Base-by-base conservation (phyloP, 2,888 invertebrate species). In the Lasioglossum vierecki region DNA sequence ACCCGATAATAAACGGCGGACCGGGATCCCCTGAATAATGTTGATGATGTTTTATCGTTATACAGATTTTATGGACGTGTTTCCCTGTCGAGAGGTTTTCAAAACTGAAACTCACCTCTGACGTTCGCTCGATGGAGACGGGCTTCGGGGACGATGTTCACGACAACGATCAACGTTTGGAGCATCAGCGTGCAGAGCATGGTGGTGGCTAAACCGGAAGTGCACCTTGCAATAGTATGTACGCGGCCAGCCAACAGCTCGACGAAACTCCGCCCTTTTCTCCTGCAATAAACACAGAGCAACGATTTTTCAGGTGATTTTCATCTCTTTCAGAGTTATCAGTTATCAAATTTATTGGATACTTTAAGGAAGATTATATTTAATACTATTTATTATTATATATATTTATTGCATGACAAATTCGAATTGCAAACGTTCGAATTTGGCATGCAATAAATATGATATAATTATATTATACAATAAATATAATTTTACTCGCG, bases 171-270 rank as follows among this genome's bases (percentile, higher is more conserved):
- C 82, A 92, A 87, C 68, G 88, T 88, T 87, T 91, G 91, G 68
- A 93, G 88, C 83, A 93, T 88, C 87, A 93, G 83, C 71, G 92
- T 87, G 84, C 89, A 91, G 86, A 87, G 88, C 93, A 93, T 93
- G 87, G 63, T 60, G 57, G 49, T 60, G 44, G 79, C 39, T 49
- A 60, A 75, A 82, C 78, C 73, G 81, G 49, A 80, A 72, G 39
- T 60, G 46, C 46, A 73, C 80, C 71, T 81, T 76, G 35, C 44
- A 76, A 75, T 66, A 80, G 71, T 66, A 76, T 74, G 74, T 84
- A 35, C 39, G 15, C 77, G 46, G 39, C 35, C 66, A 30, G 44
- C 41, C 80, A 44, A 81, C 72, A 30, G 63, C 30, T 68, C 66
- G 82, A 44, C 68, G n/a, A 44, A 63, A 35, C 57, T 53, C 75